phyloP scores from a whole-genome alignment of 1,140 invertebrate genomes.

The Ceratina australensis region DNA sequence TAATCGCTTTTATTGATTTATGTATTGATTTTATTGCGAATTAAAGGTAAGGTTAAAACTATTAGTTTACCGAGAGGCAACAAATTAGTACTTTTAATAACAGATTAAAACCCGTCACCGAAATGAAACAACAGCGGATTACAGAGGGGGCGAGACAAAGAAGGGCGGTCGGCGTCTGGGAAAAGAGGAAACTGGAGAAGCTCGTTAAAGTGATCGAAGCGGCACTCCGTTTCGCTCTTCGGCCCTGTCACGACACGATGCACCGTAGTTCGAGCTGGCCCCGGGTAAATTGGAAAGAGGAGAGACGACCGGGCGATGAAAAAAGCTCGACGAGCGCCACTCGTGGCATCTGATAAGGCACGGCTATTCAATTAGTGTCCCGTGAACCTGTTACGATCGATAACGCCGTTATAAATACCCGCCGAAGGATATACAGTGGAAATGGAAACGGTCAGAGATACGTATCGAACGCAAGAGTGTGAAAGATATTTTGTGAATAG shows the following conservation, averaged over 20 bases:
- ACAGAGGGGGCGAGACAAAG: no score
- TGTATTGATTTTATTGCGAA: no score
- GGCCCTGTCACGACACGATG: conserved; percentile 28
- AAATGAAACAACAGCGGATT: no score
- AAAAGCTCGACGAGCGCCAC: conserved; percentile 26
- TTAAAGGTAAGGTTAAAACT: no score
- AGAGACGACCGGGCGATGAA: background rate
- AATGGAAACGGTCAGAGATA: conserved; percentile 6
- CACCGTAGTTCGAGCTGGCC: conserved; percentile 10
- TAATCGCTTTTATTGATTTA: no score
- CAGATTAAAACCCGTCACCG: no score
- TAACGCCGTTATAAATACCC: conserved; percentile 22
- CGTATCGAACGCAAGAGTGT: background rate
- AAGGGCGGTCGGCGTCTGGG: background rate
- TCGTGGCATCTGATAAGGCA: conserved; percentile 30
- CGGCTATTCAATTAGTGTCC: conserved; percentile 31
- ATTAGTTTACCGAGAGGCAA: no score
- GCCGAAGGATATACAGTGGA: background rate
- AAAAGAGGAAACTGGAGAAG: conserved; percentile 30
- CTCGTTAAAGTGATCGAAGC: conserved; percentile 50
- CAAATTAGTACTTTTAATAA: no score
- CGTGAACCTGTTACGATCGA: conserved; percentile 15
- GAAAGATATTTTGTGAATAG: background rate
- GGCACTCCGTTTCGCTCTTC: conserved; percentile 23
- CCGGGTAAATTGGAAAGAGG: conserved; percentile 49